A percentile compares a stretch with the other conserved stretches of the same genome.
Conservation (phyloP, 1,140 invertebrate species). For the Periplaneta americana region DNA sequence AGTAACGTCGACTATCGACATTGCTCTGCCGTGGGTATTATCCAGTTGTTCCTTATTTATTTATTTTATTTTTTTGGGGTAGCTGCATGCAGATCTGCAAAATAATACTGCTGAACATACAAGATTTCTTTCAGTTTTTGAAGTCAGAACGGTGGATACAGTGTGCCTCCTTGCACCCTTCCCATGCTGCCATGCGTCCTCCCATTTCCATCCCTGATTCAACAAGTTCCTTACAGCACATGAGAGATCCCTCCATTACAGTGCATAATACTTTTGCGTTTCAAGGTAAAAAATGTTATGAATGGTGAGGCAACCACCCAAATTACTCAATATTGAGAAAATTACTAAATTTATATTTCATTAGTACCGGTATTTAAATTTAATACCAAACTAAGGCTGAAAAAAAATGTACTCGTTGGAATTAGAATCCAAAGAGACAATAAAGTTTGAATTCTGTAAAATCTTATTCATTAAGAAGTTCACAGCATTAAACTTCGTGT, state of each 20-base stretch:
- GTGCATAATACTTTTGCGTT: neutral
- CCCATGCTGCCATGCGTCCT: neutral
- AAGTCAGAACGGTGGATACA: too few relatives aligned
- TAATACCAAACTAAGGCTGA: neutral
- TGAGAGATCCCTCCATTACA: neutral
- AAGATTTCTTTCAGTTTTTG: neutral
- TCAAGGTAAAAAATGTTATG: too few relatives aligned
- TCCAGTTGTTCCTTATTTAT: too few relatives aligned
- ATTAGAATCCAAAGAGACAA: too few relatives aligned
- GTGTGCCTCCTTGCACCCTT: too few relatives aligned
- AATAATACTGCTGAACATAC: neutral
- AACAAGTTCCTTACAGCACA: neutral
- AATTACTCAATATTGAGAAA: too few relatives aligned
- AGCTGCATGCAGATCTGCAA: neutral
- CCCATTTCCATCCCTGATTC: neutral
- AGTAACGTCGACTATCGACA: too few relatives aligned
- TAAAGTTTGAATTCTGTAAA: too few relatives aligned
- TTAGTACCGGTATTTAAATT: neutral
- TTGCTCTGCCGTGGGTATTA: too few relatives aligned
- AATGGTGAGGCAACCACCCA: too few relatives aligned
- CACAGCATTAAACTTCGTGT: neutral
- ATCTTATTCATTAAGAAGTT: too few relatives aligned
- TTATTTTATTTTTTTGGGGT: too few relatives aligned
- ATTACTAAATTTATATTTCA: neutral
- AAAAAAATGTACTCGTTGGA: neutral